Evolutionary conservation across 2,113 vertebrate species (phyloP).

Genomic region (Tyrannus savana): DNA sequence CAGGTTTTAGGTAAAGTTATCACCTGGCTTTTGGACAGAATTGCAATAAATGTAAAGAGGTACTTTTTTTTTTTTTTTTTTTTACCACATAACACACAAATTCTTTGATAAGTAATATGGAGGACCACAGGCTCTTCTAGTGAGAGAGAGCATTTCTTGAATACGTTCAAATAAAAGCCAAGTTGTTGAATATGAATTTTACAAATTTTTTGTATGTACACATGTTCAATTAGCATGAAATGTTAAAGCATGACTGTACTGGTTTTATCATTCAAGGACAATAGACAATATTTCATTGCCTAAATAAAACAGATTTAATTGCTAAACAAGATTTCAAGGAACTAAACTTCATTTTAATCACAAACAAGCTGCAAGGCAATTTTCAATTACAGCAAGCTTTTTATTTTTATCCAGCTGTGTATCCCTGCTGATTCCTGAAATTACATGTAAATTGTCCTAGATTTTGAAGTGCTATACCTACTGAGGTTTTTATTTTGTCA

Average conservation of each 20-base stretch:
- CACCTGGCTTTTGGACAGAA: background rate
- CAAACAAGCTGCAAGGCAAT: conserved; percentile 76
- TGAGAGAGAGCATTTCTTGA: background rate
- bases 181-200: background rate
- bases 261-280: conserved; percentile 62
- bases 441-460: conserved; percentile 79
- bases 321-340: conserved; percentile 73
- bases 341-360: conserved; percentile 78
- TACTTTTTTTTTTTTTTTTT: background rate
- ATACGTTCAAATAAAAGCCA: background rate
- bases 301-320: conserved; percentile 76
- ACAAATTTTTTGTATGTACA: background rate
- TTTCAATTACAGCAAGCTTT: conserved; percentile 80
- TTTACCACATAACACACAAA: no score
- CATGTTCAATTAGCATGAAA: conserved; percentile 19
- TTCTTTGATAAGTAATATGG: background rate
- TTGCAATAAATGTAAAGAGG: background rate
- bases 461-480: conserved; percentile 78
- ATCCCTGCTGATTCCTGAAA: conserved; percentile 78
- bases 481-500: conserved; percentile 77
- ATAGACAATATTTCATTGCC: conserved; percentile 63
- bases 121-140: background rate
- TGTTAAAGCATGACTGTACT: background rate
- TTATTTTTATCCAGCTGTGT: conserved; percentile 82
- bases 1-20: background rate